phyloP scores from a whole-genome alignment of 2,888 invertebrate genomes.

The Zaprionus lineosus region DNA sequence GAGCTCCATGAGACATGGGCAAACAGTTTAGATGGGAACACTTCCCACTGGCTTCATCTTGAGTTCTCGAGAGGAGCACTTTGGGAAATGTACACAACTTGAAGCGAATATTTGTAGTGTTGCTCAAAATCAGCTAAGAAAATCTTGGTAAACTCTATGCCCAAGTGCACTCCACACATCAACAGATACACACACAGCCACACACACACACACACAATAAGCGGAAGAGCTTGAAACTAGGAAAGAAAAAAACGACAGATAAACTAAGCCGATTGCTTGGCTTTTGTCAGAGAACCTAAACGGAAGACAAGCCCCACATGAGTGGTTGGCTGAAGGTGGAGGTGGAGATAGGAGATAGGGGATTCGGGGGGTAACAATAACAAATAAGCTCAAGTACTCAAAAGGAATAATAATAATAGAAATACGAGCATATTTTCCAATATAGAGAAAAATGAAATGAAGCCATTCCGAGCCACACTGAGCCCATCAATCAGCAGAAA shows the following conservation, averaged over 20 bases:
- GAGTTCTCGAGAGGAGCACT: slow-evolving; percentile 28
- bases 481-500: slow-evolving; percentile 59
- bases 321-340: too few species aligned
- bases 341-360: too few species aligned
- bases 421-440: slow-evolving; percentile 24
- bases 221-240: slow-evolving; percentile 7
- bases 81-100: slow-evolving; percentile 5
- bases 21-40: slow-evolving; percentile 12
- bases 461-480: background rate
- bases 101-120: slow-evolving; percentile 21
- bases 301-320: too few species aligned
- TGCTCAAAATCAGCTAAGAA: slow-evolving; percentile 35
- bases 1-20: background rate
- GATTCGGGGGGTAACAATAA: slow-evolving; percentile 42
- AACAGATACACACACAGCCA: slow-evolving; percentile 1
- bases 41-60: slow-evolving; percentile 32
- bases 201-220: slow-evolving; percentile 1
- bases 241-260: too few species aligned
- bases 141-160: slow-evolving; percentile 12
- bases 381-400: slow-evolving; percentile 59
- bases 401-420: slow-evolving; percentile 35
- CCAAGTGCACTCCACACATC: slow-evolving; percentile 18
- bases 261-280: slow-evolving; percentile 31
- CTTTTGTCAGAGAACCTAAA: slow-evolving; percentile 43
- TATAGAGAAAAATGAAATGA: slow-evolving; percentile 17